These are phyloP conservation scores for Pyrrhura leucotis DNA, from an alignment of 2,797 vertebrate species.

Conservation along the genomic window DNA sequence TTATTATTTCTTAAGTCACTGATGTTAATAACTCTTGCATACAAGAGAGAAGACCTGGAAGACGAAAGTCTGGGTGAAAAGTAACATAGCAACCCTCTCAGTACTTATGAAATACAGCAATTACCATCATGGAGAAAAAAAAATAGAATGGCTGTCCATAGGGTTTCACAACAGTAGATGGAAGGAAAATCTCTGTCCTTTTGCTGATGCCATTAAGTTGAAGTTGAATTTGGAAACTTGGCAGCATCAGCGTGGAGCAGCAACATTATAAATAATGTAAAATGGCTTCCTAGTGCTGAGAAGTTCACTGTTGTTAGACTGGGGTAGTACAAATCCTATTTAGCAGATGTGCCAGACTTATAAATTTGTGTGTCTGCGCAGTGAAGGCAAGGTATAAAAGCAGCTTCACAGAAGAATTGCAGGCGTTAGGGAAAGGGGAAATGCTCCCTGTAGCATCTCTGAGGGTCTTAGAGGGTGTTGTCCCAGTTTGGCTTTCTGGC, in stretches of 20 bases:
- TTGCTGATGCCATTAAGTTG: not conserved
- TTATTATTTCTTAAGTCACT: not conserved
- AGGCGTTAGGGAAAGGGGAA: not conserved
- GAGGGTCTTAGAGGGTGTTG: not conserved
- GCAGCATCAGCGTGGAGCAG: not conserved
- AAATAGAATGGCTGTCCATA: not conserved
- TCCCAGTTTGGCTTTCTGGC: not conserved
- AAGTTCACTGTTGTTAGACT: not conserved
- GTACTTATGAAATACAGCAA: not conserved
- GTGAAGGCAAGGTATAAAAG: not conserved
- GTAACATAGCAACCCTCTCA: not conserved
- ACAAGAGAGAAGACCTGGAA: not conserved
- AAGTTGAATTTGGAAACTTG: not conserved
- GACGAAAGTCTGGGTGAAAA: conserved; percentile 4
- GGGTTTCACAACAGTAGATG: conserved; percentile 5
- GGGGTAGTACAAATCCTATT: not conserved
- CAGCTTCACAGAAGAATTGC: not conserved
- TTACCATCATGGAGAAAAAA: not conserved
- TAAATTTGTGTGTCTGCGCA: not conserved
- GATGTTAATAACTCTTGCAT: not conserved
- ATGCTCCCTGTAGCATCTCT: not conserved
- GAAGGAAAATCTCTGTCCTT: not conserved
- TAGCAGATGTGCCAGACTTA: not conserved
- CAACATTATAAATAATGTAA: not conserved
- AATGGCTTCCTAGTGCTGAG: not conserved